These are phyloP conservation scores for Tromatobia lineatoria DNA, from an alignment of 2,888 invertebrate genomes.

Conservation along the genomic window DNA sequence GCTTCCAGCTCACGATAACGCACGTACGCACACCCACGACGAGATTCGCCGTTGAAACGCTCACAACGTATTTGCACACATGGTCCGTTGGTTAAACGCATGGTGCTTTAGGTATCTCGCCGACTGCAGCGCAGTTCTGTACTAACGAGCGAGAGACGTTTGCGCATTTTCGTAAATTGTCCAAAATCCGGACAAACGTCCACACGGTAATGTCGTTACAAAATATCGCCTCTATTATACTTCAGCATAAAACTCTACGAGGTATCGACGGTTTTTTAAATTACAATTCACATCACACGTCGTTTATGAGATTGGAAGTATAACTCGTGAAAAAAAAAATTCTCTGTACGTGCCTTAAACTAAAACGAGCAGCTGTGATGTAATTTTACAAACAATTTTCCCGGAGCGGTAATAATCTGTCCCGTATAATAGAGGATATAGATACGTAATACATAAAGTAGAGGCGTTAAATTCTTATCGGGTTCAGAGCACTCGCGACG, in stretches of 20 bases:
- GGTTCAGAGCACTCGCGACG: background rate
- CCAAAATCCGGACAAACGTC: conserved; percentile 29
- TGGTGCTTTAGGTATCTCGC: conserved; percentile 59
- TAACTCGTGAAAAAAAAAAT: background rate
- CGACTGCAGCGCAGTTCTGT: conserved; percentile 67
- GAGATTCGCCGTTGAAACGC: conserved; percentile 35
- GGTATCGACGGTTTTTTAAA: conserved; percentile 1
- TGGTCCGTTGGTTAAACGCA: conserved; percentile 64
- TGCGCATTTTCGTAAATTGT: conserved; percentile 34
- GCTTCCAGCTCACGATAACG: conserved; percentile 71
- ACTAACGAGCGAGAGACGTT: conserved; percentile 68
- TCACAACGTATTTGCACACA: conserved; percentile 55
- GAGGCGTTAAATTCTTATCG: conserved; percentile 26
- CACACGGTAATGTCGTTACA: conserved; percentile 1
- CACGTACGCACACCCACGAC: conserved; percentile 50
- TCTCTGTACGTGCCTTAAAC: background rate
- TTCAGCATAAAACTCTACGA: background rate
- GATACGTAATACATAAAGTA: background rate
- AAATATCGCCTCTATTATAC: conserved; percentile 16
- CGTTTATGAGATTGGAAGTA: background rate
- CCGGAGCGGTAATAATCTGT: background rate
- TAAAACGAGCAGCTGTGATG: conserved; percentile 8
- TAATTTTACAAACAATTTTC: conserved; percentile 14
- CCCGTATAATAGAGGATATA: conserved; percentile 18
- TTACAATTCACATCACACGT: background rate